These are phyloP conservation scores for Tryphoninae sp. DNA, from an alignment of 2,888 invertebrate species.

Conservation along the genomic window DNA sequence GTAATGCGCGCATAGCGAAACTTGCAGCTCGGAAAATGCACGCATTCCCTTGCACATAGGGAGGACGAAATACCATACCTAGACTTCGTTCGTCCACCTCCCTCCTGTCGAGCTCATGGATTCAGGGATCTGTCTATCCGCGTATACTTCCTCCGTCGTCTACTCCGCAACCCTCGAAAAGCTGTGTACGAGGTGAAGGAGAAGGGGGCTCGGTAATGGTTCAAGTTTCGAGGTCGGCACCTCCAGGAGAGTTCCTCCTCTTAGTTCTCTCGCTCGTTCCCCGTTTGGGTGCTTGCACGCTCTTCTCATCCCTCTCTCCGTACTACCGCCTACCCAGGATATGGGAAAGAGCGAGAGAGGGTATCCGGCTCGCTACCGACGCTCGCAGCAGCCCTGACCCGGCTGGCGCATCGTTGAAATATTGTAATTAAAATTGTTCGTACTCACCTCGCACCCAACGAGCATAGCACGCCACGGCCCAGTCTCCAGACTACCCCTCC, in stretches of 20 bases:
- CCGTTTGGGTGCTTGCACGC: conserved; percentile 17
- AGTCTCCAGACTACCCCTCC: conserved; percentile 31
- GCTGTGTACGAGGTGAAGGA: not conserved
- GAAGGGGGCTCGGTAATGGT: conserved; percentile 60
- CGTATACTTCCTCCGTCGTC: conserved; percentile 6
- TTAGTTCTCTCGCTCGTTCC: conserved; percentile 27
- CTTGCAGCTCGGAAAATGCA: conserved; percentile 34
- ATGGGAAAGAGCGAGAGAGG: not conserved
- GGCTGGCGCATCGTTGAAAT: conserved; percentile 64
- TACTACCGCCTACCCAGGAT: conserved; percentile 1
- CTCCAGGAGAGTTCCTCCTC: conserved; percentile 56
- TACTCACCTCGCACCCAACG: conserved; percentile 31
- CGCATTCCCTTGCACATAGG: conserved; percentile 38
- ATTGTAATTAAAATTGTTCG: conserved; percentile 70
- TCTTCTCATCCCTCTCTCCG: conserved; percentile 30
- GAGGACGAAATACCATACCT: not conserved
- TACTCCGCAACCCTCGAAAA: conserved; percentile 45
- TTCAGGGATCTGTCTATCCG: conserved; percentile 36
- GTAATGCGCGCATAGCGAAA: conserved; percentile 48
- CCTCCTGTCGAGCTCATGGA: conserved; percentile 10
- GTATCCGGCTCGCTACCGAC: not conserved
- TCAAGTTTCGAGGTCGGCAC: conserved; percentile 67
- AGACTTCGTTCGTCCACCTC: not conserved
- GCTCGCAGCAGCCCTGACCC: conserved; percentile 40
- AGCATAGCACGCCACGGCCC: conserved; percentile 33